Evolutionary conservation across 2,888 invertebrate species (phyloP).

Genomic region (Cosmopolites sordidus): DNA sequence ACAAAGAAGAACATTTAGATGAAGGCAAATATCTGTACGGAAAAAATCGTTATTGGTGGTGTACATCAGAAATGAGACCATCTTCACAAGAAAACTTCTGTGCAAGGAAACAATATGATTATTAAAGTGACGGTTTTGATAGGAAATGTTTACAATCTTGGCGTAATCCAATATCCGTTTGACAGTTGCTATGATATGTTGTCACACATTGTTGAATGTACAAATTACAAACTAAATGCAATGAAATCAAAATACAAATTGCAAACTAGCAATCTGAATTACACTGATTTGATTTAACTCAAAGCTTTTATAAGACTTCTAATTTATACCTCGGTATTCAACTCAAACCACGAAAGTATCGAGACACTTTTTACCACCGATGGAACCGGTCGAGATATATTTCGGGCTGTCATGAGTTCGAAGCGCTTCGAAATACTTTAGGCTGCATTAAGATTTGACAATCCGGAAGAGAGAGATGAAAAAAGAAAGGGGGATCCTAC

Average conservation of each 20-base stretch:
- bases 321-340: slow-evolving; percentile 26
- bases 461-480: slow-evolving; percentile 23
- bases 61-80: slow-evolving; percentile 4
- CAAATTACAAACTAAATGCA: background rate
- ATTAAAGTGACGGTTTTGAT: slow-evolving; percentile 8
- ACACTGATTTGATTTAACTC: slow-evolving; percentile 26
- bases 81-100: slow-evolving; percentile 2
- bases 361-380: slow-evolving; percentile 29
- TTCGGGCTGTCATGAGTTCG: slow-evolving; percentile 28
- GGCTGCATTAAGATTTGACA: slow-evolving; percentile 30
- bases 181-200: slow-evolving; percentile 1
- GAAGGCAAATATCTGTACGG: too few species aligned
- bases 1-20: background rate
- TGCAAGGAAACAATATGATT: slow-evolving; percentile 16
- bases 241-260: slow-evolving; percentile 7
- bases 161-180: slow-evolving; percentile 5
- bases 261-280: slow-evolving; percentile 9
- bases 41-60: slow-evolving; percentile 15
- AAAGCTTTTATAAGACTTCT: slow-evolving; percentile 30
- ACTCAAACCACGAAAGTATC: slow-evolving; percentile 29
- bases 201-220: background rate
- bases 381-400: slow-evolving; percentile 30
- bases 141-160: background rate
- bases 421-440: slow-evolving; percentile 28
- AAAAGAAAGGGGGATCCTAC: slow-evolving; percentile 21